Conservation (phyloP, 1,140 invertebrate genomes). For the Drosophila nebulosa region DNA sequence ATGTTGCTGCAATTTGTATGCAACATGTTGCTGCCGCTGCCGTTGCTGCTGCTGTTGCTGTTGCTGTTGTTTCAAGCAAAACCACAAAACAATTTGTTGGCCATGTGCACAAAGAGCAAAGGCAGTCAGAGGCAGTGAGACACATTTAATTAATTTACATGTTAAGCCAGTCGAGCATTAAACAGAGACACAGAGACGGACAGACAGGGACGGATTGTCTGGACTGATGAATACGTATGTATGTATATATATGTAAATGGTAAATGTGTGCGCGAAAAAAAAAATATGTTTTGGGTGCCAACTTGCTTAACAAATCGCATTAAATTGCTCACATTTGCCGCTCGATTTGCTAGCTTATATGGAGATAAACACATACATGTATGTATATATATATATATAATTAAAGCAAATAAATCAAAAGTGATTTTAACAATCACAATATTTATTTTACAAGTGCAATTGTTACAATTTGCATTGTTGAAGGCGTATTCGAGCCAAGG, state of each 20-base stretch:
- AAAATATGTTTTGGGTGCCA: slow-evolving; percentile 17
- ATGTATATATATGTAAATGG: background rate
- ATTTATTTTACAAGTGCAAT: slow-evolving; percentile 52
- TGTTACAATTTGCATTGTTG: slow-evolving; percentile 35
- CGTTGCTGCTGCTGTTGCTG: slow-evolving; percentile 31
- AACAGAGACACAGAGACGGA: slow-evolving; percentile 37
- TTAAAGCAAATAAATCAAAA: slow-evolving; percentile 62
- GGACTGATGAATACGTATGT: background rate
- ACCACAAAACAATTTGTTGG: slow-evolving; percentile 53
- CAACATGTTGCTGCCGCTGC: slow-evolving; percentile 56
- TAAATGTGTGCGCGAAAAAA: background rate
- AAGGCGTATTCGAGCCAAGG: slow-evolving; percentile 7
- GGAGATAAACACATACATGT: background rate
- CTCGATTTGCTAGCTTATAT: slow-evolving; percentile 44
- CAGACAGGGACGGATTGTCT: slow-evolving; percentile 1
- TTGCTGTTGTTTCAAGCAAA: slow-evolving; percentile 24
- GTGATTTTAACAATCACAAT: slow-evolving; percentile 54
- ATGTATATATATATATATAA: slow-evolving; percentile 26
- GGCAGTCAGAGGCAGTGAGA: slow-evolving; percentile 3
- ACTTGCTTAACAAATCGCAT: slow-evolving; percentile 58
- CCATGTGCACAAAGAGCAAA: background rate
- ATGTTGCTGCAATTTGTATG: slow-evolving; percentile 55
- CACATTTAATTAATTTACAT: slow-evolving; percentile 59
- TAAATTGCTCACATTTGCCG: slow-evolving; percentile 57
- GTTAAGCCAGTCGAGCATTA: slow-evolving; percentile 45